Evolutionary conservation across 2,888 invertebrate species (phyloP), one percentile per base, ranked within the genome.

Genomic region (Lasioglossum leucozonium): DNA sequence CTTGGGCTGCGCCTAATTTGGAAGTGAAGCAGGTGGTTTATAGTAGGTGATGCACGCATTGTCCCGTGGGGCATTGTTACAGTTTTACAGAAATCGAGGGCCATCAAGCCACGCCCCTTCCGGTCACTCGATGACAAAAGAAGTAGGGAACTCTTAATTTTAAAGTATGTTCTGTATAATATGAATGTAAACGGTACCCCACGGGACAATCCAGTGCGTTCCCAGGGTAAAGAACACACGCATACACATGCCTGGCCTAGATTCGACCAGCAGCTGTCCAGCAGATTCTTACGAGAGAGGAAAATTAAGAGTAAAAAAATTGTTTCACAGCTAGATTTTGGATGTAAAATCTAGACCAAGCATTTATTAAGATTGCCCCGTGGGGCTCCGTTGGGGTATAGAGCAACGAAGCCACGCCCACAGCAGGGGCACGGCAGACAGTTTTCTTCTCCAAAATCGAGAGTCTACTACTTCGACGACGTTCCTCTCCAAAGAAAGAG

Each of bases 301-400:
- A 30, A 62, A 30, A 62, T 62, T 30, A 62, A 62, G n/a, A 55
- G n/a, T 55, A 55, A 62, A 62, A n/a, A 30, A 30, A 62, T 62
- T 30, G 30, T 30, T 18, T 62, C 30, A 18, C 30, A 30, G 62
- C 16, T 62, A 62, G 0, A 30, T 30, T 30, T 30, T 62, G 2
- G 16, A 62, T 30, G 16, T 26, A 30, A 16, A 62, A 62, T 62
- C 30, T 62, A 62, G 62, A n/a, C 62, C 30, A 30, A 30, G 16
- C 62, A 62, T 62, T 62, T n/a, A 30, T 30, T 16, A 16, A 62
- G 62, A 30, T 62, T 62, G 62, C 6, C 62, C 62, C 62, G 26
- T 62, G 62, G 30, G 62, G 2, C 30, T 62, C 16, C 62, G 30
- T 30, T 13, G 62, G 8, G 30, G 6, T 62, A 6, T 30, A 16